A percentile compares a stretch with the other conserved stretches of the same genome.
phyloP scores from a whole-genome alignment of 2,888 invertebrate species.

The Scaptodrosophila latifasciaeformis region DNA sequence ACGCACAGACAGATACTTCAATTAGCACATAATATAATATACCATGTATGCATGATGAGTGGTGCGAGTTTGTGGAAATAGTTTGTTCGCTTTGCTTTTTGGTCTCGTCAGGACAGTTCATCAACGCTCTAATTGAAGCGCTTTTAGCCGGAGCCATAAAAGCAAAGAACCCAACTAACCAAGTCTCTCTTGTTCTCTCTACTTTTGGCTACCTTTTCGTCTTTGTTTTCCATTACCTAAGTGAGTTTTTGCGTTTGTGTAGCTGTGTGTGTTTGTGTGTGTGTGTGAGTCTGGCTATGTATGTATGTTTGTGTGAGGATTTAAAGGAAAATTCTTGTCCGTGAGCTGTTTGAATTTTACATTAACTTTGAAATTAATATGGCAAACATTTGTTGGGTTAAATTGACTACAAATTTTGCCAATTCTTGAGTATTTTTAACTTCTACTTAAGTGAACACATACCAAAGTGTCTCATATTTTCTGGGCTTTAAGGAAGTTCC shows the following conservation, averaged over 20 bases:
- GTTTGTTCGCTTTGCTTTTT: no score
- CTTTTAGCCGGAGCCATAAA: conserved; percentile 56
- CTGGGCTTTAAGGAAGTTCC: no score
- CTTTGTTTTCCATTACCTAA: no score
- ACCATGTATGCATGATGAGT: background rate
- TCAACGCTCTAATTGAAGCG: conserved; percentile 56
- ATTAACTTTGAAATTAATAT: no score
- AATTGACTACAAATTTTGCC: no score
- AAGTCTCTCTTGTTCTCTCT: background rate
- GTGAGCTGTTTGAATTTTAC: no score
- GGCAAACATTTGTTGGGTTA: no score
- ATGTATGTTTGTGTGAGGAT: background rate
- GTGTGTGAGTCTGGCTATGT: background rate
- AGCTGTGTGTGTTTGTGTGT: background rate
- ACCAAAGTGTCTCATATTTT: no score
- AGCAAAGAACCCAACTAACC: conserved; percentile 19
- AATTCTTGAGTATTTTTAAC: no score
- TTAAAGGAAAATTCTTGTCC: no score
- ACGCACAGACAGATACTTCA: conserved; percentile 41
- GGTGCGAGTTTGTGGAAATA: background rate
- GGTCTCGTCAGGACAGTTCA: conserved; percentile 39
- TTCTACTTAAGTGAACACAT: no score
- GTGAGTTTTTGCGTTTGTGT: background rate
- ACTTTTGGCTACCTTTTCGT: background rate
- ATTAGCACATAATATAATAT: conserved; percentile 59